phyloP scores from a whole-genome alignment of 2,113 vertebrate genomes.

The Sitta europaea region DNA sequence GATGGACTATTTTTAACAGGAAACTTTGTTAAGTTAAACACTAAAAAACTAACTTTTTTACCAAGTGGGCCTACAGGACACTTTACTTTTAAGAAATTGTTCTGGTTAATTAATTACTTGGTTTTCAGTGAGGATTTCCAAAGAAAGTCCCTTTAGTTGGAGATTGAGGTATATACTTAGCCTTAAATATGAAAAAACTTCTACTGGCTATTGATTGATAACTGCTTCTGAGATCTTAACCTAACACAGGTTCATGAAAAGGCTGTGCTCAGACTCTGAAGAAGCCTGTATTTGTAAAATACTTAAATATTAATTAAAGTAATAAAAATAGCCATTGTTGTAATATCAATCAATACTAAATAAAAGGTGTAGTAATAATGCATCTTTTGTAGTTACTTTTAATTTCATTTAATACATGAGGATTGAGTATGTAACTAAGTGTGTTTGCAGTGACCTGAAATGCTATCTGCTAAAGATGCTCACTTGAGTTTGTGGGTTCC shows the following conservation, averaged over 20 bases:
- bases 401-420: neutral
- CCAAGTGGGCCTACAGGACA: neutral
- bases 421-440: neutral
- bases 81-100: neutral
- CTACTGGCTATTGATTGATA: neutral
- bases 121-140: neutral
- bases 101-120: neutral
- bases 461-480: neutral
- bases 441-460: neutral
- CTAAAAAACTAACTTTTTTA: too few species aligned
- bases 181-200: neutral
- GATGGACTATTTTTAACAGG: neutral
- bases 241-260: neutral
- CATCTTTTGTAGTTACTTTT: neutral
- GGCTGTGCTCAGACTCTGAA: neutral
- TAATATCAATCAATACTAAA: neutral
- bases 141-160: neutral
- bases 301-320: neutral
- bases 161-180: neutral
- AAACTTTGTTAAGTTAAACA: neutral
- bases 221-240: neutral
- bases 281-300: neutral
- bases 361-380: neutral
- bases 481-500: neutral
- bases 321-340: neutral